Evolutionary conservation across 2,797 vertebrate species (phyloP), one percentile per base, ranked within the genome.

Genomic region (Cryptoblepharus egeriae): DNA sequence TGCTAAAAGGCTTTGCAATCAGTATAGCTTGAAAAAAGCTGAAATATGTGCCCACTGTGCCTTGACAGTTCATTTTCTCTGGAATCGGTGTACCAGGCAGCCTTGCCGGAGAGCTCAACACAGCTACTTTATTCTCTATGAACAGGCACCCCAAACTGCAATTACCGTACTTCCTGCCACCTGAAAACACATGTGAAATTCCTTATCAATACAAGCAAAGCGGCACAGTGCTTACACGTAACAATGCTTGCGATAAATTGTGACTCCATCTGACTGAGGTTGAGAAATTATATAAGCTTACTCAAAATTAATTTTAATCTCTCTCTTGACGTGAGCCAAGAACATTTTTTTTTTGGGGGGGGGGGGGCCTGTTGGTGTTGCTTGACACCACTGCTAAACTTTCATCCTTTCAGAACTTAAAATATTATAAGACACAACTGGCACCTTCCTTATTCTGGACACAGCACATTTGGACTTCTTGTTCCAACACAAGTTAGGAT

Each of bases 11-110:
- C 42, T 80, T 61, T 28, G 57, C 20, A 63, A n/a, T n/a, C n/a
- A 72, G 9, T 28, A 52, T 28, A 72, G 30, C 69, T 80, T 13
- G 30, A 60, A 72, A 72, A 64, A 1, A 58, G n/a, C n/a, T 72
- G 42, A 72, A 72, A 72, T 64, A 63, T 63, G 37, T 72, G 39
- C n/a, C 68, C 22, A 71, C 37, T 20, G 24, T 49, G 69, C 39
- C 24, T 64, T 63, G 79, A 49, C 22, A 63, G 57, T 72, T 80
- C 79, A 72, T 72, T 64, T 72, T 80, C 58, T 63, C 49, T 37
- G 52, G 32, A 63, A 72, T 35, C 39, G 49, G 58, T 35, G 22
- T 72, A 28, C 79, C 69, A 63, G 24, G 11, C 22, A 52, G 9
- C 24, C 55, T 22, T 26, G 57, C 39, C n/a, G 63, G 79, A 49